phyloP scores from a whole-genome alignment of 2,888 invertebrate genomes.

The Sphaerophoria taeniata region DNA sequence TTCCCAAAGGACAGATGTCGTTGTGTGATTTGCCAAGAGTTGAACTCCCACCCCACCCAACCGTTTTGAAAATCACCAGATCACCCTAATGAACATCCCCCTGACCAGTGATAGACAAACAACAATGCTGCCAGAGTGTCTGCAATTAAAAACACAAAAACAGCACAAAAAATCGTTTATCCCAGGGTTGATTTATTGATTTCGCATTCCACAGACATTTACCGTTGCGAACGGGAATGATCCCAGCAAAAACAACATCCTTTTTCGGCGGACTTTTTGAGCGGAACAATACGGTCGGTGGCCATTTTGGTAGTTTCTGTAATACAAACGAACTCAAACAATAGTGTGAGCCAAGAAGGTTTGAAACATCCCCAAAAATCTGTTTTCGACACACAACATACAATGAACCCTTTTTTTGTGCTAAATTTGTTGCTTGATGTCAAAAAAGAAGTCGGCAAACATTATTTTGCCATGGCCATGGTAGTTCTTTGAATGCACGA shows the following conservation, averaged over 20 bases:
- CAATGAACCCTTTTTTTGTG: constrained; percentile 15
- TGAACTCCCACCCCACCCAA: constrained; percentile 17
- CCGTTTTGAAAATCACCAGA: constrained; percentile 6
- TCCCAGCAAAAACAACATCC: constrained; percentile 42
- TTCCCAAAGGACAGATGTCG: constrained; percentile 62
- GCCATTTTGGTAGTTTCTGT: constrained; percentile 50
- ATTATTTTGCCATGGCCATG: constrained; percentile 39
- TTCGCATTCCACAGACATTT: constrained; percentile 53
- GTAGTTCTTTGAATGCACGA: constrained; percentile 27
- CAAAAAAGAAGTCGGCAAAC: constrained; percentile 40
- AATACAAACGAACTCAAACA: neutral
- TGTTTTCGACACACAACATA: constrained; percentile 50
- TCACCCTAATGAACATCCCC: constrained; percentile 63
- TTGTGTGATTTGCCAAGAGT: constrained; percentile 49
- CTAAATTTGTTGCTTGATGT: constrained; percentile 47
- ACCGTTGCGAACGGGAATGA: neutral
- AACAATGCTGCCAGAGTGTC: constrained; percentile 39
- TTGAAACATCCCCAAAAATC: constrained; percentile 43
- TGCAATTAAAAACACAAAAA: constrained; percentile 65
- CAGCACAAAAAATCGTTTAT: constrained; percentile 57
- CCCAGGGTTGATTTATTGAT: constrained; percentile 71
- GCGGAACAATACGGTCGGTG: constrained; percentile 56
- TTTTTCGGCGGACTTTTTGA: constrained; percentile 38
- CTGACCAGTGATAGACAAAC: constrained; percentile 40
- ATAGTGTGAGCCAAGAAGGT: neutral